These are phyloP conservation scores for Myocastor coypus DNA, from an alignment of 2,113 vertebrate species.

Conservation along the genomic window DNA sequence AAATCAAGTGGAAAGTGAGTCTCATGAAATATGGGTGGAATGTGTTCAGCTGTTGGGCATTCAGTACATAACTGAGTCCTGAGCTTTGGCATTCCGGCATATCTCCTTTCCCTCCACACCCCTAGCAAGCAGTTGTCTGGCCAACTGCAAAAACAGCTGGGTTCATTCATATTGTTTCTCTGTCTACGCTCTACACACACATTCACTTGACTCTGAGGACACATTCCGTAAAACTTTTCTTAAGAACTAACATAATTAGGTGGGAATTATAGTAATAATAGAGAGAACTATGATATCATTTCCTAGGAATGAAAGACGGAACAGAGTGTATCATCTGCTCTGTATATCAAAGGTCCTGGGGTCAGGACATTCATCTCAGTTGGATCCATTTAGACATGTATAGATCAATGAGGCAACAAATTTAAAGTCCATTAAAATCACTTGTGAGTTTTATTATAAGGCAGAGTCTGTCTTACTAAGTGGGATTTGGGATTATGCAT, in stretches of 20 bases:
- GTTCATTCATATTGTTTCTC: conserved; percentile 56
- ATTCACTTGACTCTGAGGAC: neutral
- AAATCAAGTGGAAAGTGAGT: conserved; percentile 41
- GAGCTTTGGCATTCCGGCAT: conserved; percentile 39
- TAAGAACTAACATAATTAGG: neutral
- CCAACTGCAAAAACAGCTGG: conserved; percentile 86
- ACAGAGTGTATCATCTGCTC: neutral
- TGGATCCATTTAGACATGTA: neutral
- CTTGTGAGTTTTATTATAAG: neutral
- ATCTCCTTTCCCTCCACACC: neutral
- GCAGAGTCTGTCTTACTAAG: neutral
- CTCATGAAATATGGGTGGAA: conserved; percentile 31
- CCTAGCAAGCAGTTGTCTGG: conserved; percentile 78
- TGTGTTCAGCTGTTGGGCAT: conserved; percentile 62
- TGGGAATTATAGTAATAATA: conserved; percentile 25
- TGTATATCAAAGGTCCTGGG: neutral
- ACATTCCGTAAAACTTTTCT: conserved; percentile 43
- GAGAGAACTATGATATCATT: neutral
- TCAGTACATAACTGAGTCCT: conserved; percentile 36
- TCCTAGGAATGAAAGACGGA: neutral
- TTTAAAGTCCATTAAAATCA: conserved; percentile 24
- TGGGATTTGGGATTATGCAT: neutral
- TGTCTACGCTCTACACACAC: neutral
- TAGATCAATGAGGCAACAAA: neutral
- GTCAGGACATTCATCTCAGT: neutral